phyloP scores from a whole-genome alignment of 2,888 invertebrate genomes.

The Sinohyriopsis cumingii region DNA sequence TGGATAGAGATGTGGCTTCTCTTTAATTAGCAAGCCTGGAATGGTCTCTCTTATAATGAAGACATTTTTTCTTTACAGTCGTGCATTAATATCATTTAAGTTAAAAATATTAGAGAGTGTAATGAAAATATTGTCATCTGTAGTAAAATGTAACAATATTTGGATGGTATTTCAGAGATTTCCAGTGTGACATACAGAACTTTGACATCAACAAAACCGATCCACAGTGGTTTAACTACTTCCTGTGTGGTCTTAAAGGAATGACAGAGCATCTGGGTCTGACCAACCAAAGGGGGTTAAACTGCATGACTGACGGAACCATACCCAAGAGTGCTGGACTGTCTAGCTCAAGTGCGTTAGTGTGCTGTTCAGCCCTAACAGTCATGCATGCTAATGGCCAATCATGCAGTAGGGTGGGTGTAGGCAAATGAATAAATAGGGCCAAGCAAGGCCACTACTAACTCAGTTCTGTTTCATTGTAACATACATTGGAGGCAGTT shows the following conservation, averaged over 20 bases:
- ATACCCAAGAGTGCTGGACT: constrained; percentile 95
- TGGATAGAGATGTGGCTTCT: no score
- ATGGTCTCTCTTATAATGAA: no score
- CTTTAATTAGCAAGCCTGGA: no score
- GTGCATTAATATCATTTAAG: no score
- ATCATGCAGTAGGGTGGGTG: constrained; percentile 59
- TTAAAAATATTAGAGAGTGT: no score
- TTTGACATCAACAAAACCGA: constrained; percentile 59
- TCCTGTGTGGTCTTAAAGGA: constrained; percentile 93
- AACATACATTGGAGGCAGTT: no score
- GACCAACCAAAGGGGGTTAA: constrained; percentile 76
- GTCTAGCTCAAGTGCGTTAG: constrained; percentile 97
- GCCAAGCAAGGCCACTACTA: no score
- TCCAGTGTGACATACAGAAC: constrained; percentile 43
- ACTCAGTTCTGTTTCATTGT: no score
- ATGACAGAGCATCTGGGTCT: constrained; percentile 77
- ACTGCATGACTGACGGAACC: constrained; percentile 85
- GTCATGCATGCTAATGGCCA: constrained; percentile 78
- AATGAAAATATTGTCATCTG: no score
- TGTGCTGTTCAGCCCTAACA: constrained; percentile 91
- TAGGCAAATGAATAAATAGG: no score
- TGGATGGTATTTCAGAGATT: constrained; percentile 45
- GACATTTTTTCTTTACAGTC: no score
- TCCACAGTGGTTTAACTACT: constrained; percentile 92
- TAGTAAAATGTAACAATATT: not conserved